phyloP scores from a whole-genome alignment of 2,888 invertebrate species.

The Onchidella celtica region DNA sequence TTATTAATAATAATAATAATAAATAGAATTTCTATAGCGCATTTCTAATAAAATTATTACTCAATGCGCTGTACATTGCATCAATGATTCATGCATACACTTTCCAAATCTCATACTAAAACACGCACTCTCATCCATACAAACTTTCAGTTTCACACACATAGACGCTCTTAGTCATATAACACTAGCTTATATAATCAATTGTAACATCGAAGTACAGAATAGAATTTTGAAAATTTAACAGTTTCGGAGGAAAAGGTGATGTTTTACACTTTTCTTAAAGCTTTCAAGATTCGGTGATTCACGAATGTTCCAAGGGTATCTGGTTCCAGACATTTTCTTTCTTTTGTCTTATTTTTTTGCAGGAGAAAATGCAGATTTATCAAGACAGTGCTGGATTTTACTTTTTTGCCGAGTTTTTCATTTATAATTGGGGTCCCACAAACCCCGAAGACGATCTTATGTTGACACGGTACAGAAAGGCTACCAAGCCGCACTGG shows the following conservation, averaged over 20 bases:
- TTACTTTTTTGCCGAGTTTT: slow-evolving; percentile 51
- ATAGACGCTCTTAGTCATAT: too few species aligned
- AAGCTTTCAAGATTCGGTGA: too few species aligned
- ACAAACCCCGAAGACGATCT: slow-evolving; percentile 43
- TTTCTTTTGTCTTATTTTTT: neutral
- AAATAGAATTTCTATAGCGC: neutral
- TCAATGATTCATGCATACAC: neutral
- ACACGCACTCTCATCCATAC: too few species aligned
- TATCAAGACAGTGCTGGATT: slow-evolving; percentile 49
- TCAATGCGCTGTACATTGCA: neutral
- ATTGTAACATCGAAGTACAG: too few species aligned
- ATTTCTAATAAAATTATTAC: neutral
- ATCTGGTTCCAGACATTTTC: neutral
- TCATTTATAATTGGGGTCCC: slow-evolving; percentile 52
- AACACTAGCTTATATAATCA: too few species aligned
- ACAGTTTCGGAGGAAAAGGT: too few species aligned
- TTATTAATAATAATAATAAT: neutral
- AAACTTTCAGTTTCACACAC: too few species aligned
- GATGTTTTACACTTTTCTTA: too few species aligned
- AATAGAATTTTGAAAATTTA: too few species aligned
- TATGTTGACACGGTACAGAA: slow-evolving; percentile 40
- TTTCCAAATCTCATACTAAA: too few species aligned
- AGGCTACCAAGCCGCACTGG: slow-evolving; percentile 49
- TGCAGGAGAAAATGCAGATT: slow-evolving; percentile 32
- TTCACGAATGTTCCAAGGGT: too few species aligned